phyloP scores from a whole-genome alignment of 2,797 vertebrate genomes.

The Danionella dracula region DNA sequence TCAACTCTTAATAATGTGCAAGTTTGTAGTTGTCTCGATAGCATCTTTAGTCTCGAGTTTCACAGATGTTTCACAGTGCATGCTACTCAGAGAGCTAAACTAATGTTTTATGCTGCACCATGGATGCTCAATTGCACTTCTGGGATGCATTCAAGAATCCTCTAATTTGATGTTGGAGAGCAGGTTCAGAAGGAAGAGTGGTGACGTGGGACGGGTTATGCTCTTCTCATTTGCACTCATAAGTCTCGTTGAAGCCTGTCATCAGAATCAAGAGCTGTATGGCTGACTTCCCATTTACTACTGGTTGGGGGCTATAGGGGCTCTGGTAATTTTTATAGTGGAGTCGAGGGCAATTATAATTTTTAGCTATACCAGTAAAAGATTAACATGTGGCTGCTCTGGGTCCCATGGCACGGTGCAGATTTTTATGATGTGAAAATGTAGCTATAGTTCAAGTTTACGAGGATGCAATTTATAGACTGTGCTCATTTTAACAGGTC shows the following conservation, averaged over 20 bases:
- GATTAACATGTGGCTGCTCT: not conserved
- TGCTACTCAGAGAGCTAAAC: constrained; percentile 11
- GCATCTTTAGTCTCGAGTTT: constrained; percentile 15
- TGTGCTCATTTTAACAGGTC: constrained; percentile 14
- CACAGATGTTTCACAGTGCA: not conserved
- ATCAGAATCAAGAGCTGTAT: constrained; percentile 14
- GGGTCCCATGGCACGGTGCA: not conserved
- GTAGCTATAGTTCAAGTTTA: constrained; percentile 14
- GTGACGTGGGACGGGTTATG: constrained; percentile 21
- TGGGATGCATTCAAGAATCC: constrained; percentile 9
- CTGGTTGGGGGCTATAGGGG: not conserved
- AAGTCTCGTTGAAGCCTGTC: constrained; percentile 2
- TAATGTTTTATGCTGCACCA: constrained; percentile 14
- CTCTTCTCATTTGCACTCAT: constrained; percentile 17
- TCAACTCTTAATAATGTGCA: not conserved
- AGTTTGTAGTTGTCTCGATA: constrained; percentile 18
- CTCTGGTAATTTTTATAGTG: not conserved
- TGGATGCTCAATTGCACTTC: constrained; percentile 2
- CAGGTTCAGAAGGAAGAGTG: constrained; percentile 1
- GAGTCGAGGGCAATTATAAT: not conserved
- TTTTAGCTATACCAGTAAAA: not conserved
- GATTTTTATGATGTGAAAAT: constrained; percentile 24
- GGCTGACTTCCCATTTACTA: constrained; percentile 1
- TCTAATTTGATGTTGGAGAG: constrained; percentile 15
- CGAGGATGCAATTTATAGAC: not conserved